Conservation (phyloP, 1,140 invertebrate genomes). For the Maniola jurtina region DNA sequence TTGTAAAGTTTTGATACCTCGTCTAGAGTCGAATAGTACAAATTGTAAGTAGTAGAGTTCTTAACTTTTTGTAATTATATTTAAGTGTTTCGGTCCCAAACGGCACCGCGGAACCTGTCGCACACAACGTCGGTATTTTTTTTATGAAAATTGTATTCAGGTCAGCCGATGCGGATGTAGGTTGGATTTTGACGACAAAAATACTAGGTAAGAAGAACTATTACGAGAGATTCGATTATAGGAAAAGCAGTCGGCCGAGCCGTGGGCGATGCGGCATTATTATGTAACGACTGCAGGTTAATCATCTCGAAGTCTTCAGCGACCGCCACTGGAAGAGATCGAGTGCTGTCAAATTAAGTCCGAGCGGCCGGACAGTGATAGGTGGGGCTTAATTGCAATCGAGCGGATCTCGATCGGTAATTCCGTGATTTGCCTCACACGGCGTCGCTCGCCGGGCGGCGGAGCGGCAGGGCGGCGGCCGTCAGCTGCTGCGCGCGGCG, state of each 20-base stretch:
- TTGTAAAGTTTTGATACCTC: too few species aligned
- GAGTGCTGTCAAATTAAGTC: constrained; percentile 7
- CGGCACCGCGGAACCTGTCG: constrained; percentile 15
- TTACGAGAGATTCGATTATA: constrained; percentile 46
- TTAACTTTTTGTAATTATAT: constrained; percentile 15
- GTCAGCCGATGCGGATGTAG: constrained; percentile 50
- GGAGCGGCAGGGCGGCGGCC: constrained; percentile 32
- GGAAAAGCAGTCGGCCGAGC: constrained; percentile 26
- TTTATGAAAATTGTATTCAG: constrained; percentile 64
- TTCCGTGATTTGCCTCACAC: constrained; percentile 50
- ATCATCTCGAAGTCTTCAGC: constrained; percentile 8
- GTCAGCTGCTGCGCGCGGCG: constrained; percentile 57
- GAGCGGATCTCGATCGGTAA: constrained; percentile 47
- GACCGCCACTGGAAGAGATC: not conserved
- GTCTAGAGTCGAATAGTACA: too few species aligned
- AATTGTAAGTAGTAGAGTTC: constrained; percentile 5
- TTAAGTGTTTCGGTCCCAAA: constrained; percentile 4
- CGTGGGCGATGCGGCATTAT: constrained; percentile 43
- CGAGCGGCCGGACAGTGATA: constrained; percentile 14
- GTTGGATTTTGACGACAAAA: constrained; percentile 44
- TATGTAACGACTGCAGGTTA: constrained; percentile 49
- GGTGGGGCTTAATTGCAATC: constrained; percentile 37
- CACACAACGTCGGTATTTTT: constrained; percentile 37
- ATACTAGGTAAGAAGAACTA: constrained; percentile 33
- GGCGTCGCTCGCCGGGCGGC: constrained; percentile 30